Evolutionary conservation across 2,797 vertebrate species (phyloP).

Genomic region (Paratrypauchen microcephalus): DNA sequence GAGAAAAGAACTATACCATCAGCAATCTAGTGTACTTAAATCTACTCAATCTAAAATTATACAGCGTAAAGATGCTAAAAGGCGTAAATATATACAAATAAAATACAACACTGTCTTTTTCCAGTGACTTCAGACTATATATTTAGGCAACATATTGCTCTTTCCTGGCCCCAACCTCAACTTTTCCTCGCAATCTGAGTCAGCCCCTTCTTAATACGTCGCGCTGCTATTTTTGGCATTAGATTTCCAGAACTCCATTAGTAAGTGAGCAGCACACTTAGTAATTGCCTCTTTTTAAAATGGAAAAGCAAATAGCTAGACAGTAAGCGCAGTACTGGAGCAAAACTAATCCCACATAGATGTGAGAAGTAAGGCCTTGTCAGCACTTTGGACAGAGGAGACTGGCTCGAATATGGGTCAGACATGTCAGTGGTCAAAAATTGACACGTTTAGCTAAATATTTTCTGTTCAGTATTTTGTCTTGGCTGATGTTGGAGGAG

Average conservation of each 20-base stretch:
- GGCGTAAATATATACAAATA: too few species aligned
- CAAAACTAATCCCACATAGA: slow-evolving; percentile 26
- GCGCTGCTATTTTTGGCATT: slow-evolving; percentile 52
- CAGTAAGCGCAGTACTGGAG: neutral
- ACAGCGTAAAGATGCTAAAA: too few species aligned
- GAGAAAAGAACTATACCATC: too few species aligned
- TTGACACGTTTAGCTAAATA: slow-evolving; percentile 3
- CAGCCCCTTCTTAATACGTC: slow-evolving; percentile 43
- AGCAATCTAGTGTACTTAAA: too few species aligned
- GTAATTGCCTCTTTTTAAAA: slow-evolving; percentile 36
- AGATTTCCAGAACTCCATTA: slow-evolving; percentile 44
- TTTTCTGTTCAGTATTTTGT: neutral
- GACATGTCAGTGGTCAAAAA: slow-evolving; percentile 34
- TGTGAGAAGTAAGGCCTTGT: slow-evolving; percentile 32
- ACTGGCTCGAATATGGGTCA: slow-evolving; percentile 58
- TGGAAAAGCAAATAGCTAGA: slow-evolving; percentile 41
- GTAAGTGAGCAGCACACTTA: slow-evolving; percentile 29
- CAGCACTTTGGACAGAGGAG: slow-evolving; percentile 22
- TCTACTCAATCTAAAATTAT: too few species aligned
- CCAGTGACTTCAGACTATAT: slow-evolving; percentile 57
- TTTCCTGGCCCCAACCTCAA: slow-evolving; percentile 52
- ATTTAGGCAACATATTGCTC: slow-evolving; percentile 23
- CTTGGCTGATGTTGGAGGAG: neutral
- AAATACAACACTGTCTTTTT: slow-evolving; percentile 44
- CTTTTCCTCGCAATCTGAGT: slow-evolving; percentile 55